These are phyloP conservation scores for Pyrocephalus nanus DNA, from an alignment of 2,797 vertebrate species.

Conservation along the genomic window DNA sequence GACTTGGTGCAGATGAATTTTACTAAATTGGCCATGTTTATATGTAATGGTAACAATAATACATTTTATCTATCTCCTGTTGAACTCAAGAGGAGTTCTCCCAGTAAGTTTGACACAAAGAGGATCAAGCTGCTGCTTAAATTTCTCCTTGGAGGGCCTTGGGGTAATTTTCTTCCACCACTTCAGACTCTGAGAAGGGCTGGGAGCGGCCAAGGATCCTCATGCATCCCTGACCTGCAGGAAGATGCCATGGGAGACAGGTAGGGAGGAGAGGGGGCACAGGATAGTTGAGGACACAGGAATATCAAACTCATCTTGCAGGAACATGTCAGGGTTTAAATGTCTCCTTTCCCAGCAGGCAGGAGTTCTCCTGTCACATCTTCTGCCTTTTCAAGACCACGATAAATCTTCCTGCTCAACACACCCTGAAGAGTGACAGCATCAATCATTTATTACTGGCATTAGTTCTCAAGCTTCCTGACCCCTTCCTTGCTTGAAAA, in stretches of 20 bases:
- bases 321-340: not conserved
- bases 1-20: not conserved
- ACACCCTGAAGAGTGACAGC: not conserved
- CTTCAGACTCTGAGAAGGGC: not conserved
- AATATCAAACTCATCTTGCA: not conserved
- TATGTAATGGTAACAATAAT: not conserved
- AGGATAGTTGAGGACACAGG: no score
- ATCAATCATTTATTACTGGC: not conserved
- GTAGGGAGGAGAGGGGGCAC: not conserved
- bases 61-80: not conserved
- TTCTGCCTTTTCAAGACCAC: not conserved
- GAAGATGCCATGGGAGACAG: not conserved
- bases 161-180: not conserved
- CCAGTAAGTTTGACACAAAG: not conserved
- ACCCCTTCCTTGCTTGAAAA: not conserved
- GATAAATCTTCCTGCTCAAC: not conserved
- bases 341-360: not conserved
- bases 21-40: not conserved
- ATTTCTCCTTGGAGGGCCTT: not conserved
- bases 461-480: not conserved
- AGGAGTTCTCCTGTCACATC: slow-evolving; percentile 27
- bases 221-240: rapidly evolving
- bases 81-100: not conserved
- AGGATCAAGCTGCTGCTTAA: not conserved
- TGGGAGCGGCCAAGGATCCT: not conserved